A percentile compares a stretch with the other conserved stretches of the same genome.
These are phyloP conservation scores for Corella eumyota DNA, from an alignment of 23 tunicate genomes.

Conservation along the genomic window DNA sequence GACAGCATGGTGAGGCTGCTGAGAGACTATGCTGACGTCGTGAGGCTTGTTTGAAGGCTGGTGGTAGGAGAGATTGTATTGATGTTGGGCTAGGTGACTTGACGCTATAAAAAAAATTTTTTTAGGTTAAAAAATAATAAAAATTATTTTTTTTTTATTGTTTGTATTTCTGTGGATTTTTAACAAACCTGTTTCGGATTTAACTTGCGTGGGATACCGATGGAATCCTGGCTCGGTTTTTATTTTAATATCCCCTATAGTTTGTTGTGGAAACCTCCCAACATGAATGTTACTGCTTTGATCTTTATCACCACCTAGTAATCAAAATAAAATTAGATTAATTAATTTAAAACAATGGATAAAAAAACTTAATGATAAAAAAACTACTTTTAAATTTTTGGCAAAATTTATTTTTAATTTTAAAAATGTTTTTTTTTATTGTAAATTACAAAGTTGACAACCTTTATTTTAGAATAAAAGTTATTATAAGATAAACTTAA, in stretches of 20 bases:
- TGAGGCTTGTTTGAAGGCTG: neutral
- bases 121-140: too few relatives aligned
- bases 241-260: slow-evolving; percentile 8
- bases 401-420: too few relatives aligned
- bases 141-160: too few relatives aligned
- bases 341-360: neutral
- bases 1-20: neutral
- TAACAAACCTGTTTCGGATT: slow-evolving; percentile 1
- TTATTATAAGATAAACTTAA: too few relatives aligned
- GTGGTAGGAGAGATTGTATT: slow-evolving; percentile 2
- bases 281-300: neutral
- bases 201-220: too few relatives aligned
- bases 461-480: too few relatives aligned
- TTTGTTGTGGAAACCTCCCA: slow-evolving; percentile 1
- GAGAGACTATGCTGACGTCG: neutral
- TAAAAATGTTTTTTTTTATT: too few relatives aligned
- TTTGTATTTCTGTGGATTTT: too few relatives aligned
- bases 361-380: too few relatives aligned
- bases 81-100: slow-evolving; percentile 2
- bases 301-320: slow-evolving; percentile 11
- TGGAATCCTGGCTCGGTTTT: slow-evolving; percentile 19
- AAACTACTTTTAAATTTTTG: too few relatives aligned
- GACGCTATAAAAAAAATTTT: neutral
- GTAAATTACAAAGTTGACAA: too few relatives aligned
- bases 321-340: neutral